Evolutionary conservation across 1,140 invertebrate species (phyloP).

Genomic region (Drusus annulatus): DNA sequence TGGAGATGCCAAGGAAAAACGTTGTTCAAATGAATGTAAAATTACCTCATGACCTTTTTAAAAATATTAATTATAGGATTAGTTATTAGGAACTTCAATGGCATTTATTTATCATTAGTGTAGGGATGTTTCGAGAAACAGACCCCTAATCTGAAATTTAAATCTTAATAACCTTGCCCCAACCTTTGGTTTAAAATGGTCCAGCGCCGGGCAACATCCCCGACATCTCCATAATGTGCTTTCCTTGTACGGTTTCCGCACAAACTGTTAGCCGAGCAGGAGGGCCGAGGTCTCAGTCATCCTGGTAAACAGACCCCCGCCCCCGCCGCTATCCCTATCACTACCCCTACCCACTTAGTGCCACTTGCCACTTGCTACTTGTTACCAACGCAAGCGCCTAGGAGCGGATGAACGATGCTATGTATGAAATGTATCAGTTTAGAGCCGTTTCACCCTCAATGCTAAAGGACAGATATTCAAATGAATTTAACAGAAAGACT

Average conservation of each 20-base stretch:
- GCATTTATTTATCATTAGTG: no score
- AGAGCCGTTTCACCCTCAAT: slow-evolving; percentile 24
- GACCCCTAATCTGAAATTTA: background rate
- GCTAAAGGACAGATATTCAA: background rate
- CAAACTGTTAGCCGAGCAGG: slow-evolving; percentile 44
- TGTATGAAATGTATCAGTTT: slow-evolving; percentile 42
- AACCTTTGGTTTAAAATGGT: no score
- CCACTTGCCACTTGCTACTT: background rate
- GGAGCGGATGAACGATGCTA: slow-evolving; percentile 31
- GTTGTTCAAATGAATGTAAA: no score
- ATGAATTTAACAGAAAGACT: background rate
- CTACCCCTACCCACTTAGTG: background rate
- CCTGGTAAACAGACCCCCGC: slow-evolving; percentile 17
- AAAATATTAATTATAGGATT: no score
- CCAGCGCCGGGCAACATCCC: background rate
- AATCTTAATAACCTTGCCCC: no score
- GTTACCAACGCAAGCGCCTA: background rate
- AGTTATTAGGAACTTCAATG: no score
- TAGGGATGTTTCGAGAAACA: no score
- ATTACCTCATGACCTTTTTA: no score
- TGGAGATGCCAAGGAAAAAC: no score
- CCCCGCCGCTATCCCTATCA: background rate
- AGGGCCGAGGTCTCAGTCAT: slow-evolving; percentile 36
- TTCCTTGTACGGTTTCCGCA: slow-evolving; percentile 55
- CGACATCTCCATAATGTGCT: slow-evolving; percentile 53